These are phyloP conservation scores for Caloenas nicobarica DNA, from an alignment of 2,113 vertebrate genomes.

Conservation along the genomic window DNA sequence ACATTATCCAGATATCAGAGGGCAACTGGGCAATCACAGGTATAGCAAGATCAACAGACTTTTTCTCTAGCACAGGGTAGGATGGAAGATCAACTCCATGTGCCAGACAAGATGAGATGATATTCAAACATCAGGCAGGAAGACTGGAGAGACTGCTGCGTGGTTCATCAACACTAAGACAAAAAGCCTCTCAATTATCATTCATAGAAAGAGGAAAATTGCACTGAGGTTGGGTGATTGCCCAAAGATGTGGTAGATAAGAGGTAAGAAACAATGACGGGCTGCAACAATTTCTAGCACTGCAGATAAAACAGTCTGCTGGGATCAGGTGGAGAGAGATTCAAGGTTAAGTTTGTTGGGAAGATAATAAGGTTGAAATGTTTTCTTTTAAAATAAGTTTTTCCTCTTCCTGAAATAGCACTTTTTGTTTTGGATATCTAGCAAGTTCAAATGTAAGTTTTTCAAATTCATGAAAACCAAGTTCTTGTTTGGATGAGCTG, in stretches of 20 bases:
- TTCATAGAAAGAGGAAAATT: background rate
- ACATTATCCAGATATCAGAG: background rate
- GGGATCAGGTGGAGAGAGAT: background rate
- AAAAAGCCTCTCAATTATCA: background rate
- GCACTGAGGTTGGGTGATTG: fast-evolving
- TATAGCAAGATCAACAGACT: background rate
- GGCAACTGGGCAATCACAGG: background rate
- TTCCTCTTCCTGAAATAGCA: background rate
- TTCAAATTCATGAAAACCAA: background rate
- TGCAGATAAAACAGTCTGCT: background rate
- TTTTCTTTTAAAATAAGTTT: background rate
- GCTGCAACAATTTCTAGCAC: background rate
- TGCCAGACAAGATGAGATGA: background rate
- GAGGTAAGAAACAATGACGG: background rate
- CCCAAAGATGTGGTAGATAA: background rate
- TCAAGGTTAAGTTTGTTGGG: background rate
- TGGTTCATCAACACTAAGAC: background rate
- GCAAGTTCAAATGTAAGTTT: fast-evolving
- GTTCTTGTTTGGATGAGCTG: background rate
- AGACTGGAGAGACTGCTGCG: fast-evolving
- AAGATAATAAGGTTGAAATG: background rate
- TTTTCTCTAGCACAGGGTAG: background rate
- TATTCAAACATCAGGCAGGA: background rate
- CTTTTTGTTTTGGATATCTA: background rate
- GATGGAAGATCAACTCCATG: background rate